Conservation (phyloP, 2,797 vertebrate genomes). For the Gallinago solitaria region DNA sequence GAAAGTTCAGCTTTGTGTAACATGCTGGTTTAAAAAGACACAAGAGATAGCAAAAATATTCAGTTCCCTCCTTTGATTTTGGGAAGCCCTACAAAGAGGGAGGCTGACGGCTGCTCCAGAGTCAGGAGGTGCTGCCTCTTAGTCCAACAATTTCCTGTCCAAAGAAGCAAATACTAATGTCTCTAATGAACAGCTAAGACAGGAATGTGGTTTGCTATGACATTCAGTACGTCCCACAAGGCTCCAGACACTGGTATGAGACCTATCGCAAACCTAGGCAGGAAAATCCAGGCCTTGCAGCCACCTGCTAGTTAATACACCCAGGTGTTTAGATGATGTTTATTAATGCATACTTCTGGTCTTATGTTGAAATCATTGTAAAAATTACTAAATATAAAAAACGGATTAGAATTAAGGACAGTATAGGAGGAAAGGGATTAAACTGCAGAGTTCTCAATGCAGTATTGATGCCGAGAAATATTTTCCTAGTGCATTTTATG, state of each 20-base stretch:
- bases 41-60: not conserved
- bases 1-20: not conserved
- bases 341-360: not conserved
- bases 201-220: no score
- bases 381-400: not conserved
- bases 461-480: not conserved
- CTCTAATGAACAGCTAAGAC: not conserved
- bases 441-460: not conserved
- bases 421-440: not conserved
- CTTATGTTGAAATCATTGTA: not conserved
- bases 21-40: not conserved
- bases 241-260: not conserved
- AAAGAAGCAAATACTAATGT: not conserved
- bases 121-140: not conserved
- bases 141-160: not conserved
- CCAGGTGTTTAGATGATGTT: not conserved
- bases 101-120: not conserved
- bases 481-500: not conserved
- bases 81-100: not conserved
- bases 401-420: not conserved
- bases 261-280: not conserved
- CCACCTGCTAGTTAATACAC: not conserved
- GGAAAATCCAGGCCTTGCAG: not conserved
- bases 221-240: not conserved
- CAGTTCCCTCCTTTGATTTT: not conserved